These are phyloP conservation scores for Gastracanthus pulcherrimus DNA, from an alignment of 2,888 invertebrate genomes.

Conservation along the genomic window DNA sequence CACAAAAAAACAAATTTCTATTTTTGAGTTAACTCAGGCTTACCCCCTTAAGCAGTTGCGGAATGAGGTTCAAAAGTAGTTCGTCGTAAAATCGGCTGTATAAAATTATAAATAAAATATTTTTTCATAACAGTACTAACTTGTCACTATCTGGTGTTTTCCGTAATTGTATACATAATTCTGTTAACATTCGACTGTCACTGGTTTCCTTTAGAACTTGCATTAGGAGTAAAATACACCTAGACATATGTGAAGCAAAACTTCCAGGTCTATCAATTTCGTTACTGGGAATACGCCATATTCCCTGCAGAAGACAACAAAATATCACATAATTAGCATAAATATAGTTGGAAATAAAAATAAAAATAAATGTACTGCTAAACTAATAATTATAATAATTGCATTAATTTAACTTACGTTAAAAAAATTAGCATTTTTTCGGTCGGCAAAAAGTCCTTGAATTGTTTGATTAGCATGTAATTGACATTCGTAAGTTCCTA, in stretches of 20 bases:
- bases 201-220: conserved; percentile 88
- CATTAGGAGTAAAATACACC: conserved; percentile 89
- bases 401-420: conserved; percentile 84
- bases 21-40: no score
- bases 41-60: no score
- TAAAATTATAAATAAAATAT: background rate
- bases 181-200: conserved; percentile 89
- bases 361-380: background rate
- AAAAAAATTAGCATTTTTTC: conserved; percentile 92
- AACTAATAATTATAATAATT: background rate
- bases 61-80: no score
- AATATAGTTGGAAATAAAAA: background rate
- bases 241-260: conserved; percentile 93
- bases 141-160: conserved; percentile 92
- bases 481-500: conserved; percentile 84
- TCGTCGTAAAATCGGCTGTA: no score
- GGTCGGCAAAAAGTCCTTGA: conserved; percentile 90
- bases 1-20: no score
- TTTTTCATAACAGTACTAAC: conserved; percentile 79
- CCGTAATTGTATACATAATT: conserved; percentile 88
- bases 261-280: conserved; percentile 96
- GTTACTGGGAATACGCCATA: conserved; percentile 93
- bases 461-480: conserved; percentile 82
- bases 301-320: conserved; percentile 81
- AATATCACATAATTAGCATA: background rate